A percentile compares a stretch with the other conserved stretches of the same genome.
These are phyloP conservation scores for Drosophila greeni DNA, from an alignment of 2,888 invertebrate species.

Conservation along the genomic window DNA sequence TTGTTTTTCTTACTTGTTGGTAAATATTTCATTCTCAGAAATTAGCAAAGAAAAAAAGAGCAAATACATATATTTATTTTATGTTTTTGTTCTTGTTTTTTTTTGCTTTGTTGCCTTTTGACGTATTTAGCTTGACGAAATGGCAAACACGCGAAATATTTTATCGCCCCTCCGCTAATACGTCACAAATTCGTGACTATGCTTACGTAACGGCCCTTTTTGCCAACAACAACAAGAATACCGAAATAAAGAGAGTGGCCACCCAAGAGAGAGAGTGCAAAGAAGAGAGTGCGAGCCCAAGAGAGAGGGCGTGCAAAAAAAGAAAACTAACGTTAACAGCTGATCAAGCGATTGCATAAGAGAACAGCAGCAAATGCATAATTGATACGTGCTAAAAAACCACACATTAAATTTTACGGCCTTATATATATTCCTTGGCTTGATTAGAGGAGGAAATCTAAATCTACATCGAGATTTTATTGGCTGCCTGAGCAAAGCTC, in stretches of 20 bases:
- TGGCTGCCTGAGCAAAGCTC: slow-evolving; percentile 33
- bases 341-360: slow-evolving; percentile 42
- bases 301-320: slow-evolving; percentile 9
- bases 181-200: slow-evolving; percentile 55
- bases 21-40: slow-evolving; percentile 6
- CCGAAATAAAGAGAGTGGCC: slow-evolving; percentile 4
- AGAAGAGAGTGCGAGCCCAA: neutral
- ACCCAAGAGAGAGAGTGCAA: neutral
- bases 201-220: slow-evolving; percentile 57
- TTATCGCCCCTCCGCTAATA: slow-evolving; percentile 67
- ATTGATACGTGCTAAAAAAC: slow-evolving; percentile 17
- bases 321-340: slow-evolving; percentile 28
- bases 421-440: neutral
- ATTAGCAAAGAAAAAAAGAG: slow-evolving; percentile 10
- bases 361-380: slow-evolving; percentile 23
- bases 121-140: slow-evolving; percentile 51
- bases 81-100: slow-evolving; percentile 4
- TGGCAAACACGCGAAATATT: slow-evolving; percentile 66
- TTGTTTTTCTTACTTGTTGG: neutral
- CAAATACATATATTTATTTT: slow-evolving; percentile 19
- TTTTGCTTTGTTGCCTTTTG: slow-evolving; percentile 38
- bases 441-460: slow-evolving; percentile 29
- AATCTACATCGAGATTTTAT: slow-evolving; percentile 31
- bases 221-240: slow-evolving; percentile 1
- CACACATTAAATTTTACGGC: slow-evolving; percentile 17